Conservation (phyloP, 1,140 invertebrate genomes). For the Heterodera carotae region DNA sequence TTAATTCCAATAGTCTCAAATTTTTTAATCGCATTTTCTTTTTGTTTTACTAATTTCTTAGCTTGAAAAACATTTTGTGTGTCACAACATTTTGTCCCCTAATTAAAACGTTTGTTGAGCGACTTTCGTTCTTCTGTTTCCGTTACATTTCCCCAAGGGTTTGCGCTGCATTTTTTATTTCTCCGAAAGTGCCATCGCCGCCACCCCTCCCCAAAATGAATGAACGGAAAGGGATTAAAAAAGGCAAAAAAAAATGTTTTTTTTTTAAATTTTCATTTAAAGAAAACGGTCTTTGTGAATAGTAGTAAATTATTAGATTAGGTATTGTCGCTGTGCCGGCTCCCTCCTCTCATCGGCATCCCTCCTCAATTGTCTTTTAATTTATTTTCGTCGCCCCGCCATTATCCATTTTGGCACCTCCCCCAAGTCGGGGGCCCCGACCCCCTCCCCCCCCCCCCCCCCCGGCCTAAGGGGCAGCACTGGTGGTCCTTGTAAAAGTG, state of each 20-base stretch:
- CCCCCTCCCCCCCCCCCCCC: no score
- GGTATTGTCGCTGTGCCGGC: no score
- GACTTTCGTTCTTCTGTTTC: neutral
- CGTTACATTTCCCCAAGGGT: neutral
- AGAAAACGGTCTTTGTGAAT: no score
- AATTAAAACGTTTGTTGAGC: constrained; percentile 1
- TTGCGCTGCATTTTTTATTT: neutral
- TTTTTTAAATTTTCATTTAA: neutral
- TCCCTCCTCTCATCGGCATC: no score
- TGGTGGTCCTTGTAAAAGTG: no score
- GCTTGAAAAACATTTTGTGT: neutral
- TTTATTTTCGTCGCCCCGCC: no score
- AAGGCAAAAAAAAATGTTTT: neutral
- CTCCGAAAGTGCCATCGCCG: no score
- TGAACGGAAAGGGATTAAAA: constrained; percentile 1
- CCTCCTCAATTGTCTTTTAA: neutral
- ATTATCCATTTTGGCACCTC: no score
- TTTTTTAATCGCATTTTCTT: neutral
- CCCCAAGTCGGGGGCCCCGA: no score
- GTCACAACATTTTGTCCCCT: neutral
- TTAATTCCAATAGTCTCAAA: no score
- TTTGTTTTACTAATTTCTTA: neutral
- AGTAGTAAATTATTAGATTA: no score
- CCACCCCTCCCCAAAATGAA: neutral
- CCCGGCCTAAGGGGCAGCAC: no score